phyloP scores from a whole-genome alignment of 2,888 invertebrate genomes.

The Proisotoma minuta region DNA sequence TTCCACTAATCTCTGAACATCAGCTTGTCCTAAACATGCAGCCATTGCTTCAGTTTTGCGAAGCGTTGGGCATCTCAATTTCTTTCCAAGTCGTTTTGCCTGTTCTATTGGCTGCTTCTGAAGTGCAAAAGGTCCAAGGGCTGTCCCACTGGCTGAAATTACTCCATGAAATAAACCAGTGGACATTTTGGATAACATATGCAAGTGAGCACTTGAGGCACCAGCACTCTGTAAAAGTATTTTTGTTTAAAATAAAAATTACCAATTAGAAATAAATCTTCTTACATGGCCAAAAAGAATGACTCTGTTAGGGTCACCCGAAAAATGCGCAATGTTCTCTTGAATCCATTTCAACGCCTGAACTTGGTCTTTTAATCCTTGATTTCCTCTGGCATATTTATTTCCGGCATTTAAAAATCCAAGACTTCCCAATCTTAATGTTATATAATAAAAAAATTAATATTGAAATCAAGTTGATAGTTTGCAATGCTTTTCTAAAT shows the following conservation, averaged over 20 bases:
- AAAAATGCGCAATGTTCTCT: slow-evolving; percentile 24
- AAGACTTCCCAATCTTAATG: slow-evolving; percentile 6
- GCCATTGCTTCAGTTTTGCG: slow-evolving; percentile 22
- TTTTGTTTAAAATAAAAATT: not conserved
- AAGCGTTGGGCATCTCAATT: slow-evolving; percentile 36
- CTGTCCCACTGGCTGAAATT: slow-evolving; percentile 32
- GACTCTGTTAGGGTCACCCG: slow-evolving; percentile 25
- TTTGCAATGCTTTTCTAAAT: no score
- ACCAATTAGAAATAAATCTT: not conserved
- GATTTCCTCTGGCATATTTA: slow-evolving; percentile 25
- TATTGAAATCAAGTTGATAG: not conserved
- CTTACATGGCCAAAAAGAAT: slow-evolving; percentile 26
- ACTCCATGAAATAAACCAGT: slow-evolving; percentile 35
- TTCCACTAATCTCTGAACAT: slow-evolving; percentile 6
- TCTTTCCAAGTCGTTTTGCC: slow-evolving; percentile 32
- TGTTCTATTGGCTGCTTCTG: slow-evolving; percentile 28
- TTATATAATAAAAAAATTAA: not conserved
- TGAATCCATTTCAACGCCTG: slow-evolving; percentile 32
- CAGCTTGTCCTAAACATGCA: slow-evolving; percentile 8
- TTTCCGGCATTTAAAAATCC: slow-evolving; percentile 34
- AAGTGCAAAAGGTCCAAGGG: slow-evolving; percentile 36
- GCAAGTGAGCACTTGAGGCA: slow-evolving; percentile 23
- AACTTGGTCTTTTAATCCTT: slow-evolving; percentile 32
- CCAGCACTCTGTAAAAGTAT: slow-evolving; percentile 10
- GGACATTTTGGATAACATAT: slow-evolving; percentile 20